Percentiles rank a stretch among this genome's conserved stretches.
Conservation (phyloP, 2,113 vertebrate species). For the Cheirogaleus medius region DNA sequence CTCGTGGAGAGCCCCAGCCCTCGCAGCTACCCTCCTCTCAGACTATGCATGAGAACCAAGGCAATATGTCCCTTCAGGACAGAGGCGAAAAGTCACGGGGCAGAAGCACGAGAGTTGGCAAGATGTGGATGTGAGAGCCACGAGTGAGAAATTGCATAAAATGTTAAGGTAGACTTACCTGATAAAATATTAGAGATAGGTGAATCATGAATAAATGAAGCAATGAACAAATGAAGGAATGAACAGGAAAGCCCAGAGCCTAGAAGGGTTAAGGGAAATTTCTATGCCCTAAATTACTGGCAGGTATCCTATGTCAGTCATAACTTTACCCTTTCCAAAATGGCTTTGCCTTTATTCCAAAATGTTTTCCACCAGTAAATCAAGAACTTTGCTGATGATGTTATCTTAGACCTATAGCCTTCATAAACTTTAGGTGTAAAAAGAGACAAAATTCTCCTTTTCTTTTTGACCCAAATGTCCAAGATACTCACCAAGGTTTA, state of each 20-base stretch:
- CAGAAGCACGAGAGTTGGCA: background rate
- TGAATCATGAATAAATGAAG: background rate
- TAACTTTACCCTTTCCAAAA: background rate
- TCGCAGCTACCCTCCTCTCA: slow-evolving; percentile 39
- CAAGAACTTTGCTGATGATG: background rate
- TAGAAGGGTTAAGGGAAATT: background rate
- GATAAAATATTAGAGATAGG: background rate
- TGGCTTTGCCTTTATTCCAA: slow-evolving; percentile 11
- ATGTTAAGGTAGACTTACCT: background rate
- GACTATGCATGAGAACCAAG: background rate
- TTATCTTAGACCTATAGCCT: background rate
- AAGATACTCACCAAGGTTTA: background rate
- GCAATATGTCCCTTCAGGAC: background rate
- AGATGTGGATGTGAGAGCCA: background rate
- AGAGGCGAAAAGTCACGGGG: slow-evolving; percentile 3
- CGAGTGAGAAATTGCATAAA: background rate
- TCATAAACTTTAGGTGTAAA: background rate
- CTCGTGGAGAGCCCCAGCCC: slow-evolving; percentile 48
- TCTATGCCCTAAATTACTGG: background rate
- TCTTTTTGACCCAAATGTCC: background rate
- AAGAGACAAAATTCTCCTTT: background rate
- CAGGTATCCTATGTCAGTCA: background rate
- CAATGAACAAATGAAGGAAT: background rate
- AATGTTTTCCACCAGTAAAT: background rate
- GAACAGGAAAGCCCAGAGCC: background rate